Percentiles rank a stretch among this genome's conserved stretches.
Evolutionary conservation across 2,797 vertebrate species (phyloP).

Genomic region (Anguilla anguilla): DNA sequence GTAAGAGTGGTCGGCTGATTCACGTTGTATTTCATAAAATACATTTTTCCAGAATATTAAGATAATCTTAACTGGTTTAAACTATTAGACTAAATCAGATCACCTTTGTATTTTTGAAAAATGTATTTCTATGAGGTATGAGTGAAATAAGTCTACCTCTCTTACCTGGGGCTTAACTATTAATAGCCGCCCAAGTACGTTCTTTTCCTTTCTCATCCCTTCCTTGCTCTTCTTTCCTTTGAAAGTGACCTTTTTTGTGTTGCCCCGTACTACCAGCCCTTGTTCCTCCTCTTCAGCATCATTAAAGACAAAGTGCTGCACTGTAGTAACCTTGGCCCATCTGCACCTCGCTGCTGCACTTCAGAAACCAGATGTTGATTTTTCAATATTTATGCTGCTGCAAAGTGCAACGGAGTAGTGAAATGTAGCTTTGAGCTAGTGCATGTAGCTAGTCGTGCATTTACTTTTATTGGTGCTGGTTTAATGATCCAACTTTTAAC

Average conservation of each 20-base stretch:
- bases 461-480: too few species aligned
- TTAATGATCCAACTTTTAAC: too few species aligned
- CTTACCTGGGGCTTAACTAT: constrained; percentile 24
- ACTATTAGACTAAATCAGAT: too few species aligned
- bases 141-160: constrained; percentile 14
- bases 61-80: too few species aligned
- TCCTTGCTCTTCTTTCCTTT: neutral
- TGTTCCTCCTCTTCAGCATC: constrained; percentile 1
- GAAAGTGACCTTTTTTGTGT: constrained; percentile 27
- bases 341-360: neutral
- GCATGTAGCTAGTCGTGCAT: too few species aligned
- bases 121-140: neutral
- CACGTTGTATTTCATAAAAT: too few species aligned
- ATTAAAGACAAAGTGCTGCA: constrained; percentile 27
- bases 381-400: neutral
- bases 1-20: neutral
- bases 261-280: constrained; percentile 1
- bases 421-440: too few species aligned
- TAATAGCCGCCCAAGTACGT: constrained; percentile 22
- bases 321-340: constrained; percentile 9
- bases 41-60: too few species aligned
- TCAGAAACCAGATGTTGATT: constrained; percentile 2
- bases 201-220: neutral
- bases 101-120: neutral
- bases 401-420: too few species aligned